Base-by-base conservation (phyloP, 2,888 invertebrate genomes). In the Tanytarsus gracilentus region DNA sequence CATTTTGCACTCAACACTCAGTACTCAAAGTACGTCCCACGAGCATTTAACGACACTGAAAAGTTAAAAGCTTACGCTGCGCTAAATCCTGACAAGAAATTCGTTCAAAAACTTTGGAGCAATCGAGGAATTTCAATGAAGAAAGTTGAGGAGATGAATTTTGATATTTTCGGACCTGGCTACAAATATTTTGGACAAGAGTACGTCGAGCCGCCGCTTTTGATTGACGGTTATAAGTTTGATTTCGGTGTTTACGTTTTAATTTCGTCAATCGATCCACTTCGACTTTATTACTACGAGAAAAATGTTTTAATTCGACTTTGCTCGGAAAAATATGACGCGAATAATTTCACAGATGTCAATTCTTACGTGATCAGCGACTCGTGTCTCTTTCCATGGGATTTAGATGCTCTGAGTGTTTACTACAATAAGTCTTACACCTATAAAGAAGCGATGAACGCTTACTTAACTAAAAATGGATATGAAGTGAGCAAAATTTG, bases 171-270 rank as follows among this genome's bases (percentile, higher is more conserved):
- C 58, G 55, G 55, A 39, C 40, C 55, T 14, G 55, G 39, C 5
- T 55, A 39, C 21, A 55, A 58, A 30, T 44, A 58, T 48, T 98
- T 98, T 72, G 80, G 97, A 2, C 97, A 97, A 70, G 88, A 95
- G 71, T 98, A 86, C 71, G 78, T 98, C 16, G 84, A 86, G 65
- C 86, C 84, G 64, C 97, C 97, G 3, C 83, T 88, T 66, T 76
- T 98, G 16, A 86, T 98, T 3, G 93, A 93, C 71, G 93, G 92
- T 1, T 83, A 90, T 72, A 96, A 95, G 76, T 98, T 98, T 74
- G 98, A 98, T 74, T 89, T 98, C 71, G 97, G 97, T 7, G 83
- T 98, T 62, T 98, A 98, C 70, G 89, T 91, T 0, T 84, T 88
- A 1, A 75, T 98, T 16, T 95, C 95, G 0, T 96, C 94, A 0